phyloP scores from a whole-genome alignment of 2,888 invertebrate genomes.

The Epistrophe eligans region DNA sequence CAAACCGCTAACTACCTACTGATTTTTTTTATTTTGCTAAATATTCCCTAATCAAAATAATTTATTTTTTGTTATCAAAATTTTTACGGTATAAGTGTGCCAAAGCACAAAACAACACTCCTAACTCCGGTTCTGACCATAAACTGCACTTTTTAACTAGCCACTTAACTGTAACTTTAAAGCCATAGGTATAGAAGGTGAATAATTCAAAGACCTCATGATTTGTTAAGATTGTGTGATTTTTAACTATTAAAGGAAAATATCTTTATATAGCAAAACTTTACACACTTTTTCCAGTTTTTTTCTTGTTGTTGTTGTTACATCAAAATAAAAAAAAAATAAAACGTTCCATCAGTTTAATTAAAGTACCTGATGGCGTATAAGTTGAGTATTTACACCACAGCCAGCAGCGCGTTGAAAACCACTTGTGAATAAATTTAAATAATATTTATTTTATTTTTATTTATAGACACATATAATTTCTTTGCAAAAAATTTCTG shows the following conservation, averaged over 20 bases:
- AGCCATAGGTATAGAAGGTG: background rate
- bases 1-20: background rate
- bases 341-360: background rate
- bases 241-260: background rate
- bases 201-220: conserved; percentile 11
- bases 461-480: background rate
- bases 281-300: background rate
- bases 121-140: background rate
- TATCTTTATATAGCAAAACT: background rate
- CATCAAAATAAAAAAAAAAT: background rate
- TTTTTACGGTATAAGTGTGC: background rate
- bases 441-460: conserved; percentile 1
- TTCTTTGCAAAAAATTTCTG: background rate
- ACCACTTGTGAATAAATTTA: conserved; percentile 7
- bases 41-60: background rate
- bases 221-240: background rate
- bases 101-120: conserved; percentile 5
- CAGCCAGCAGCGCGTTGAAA: background rate
- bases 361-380: background rate
- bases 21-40: background rate
- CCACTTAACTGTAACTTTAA: background rate
- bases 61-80: background rate
- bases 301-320: background rate
- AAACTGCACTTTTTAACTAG: background rate
- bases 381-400: background rate